A percentile compares a stretch with the other conserved stretches of the same genome.
These are phyloP conservation scores for Potorous gilbertii DNA, from an alignment of 2,797 vertebrate species.

Conservation along the genomic window DNA sequence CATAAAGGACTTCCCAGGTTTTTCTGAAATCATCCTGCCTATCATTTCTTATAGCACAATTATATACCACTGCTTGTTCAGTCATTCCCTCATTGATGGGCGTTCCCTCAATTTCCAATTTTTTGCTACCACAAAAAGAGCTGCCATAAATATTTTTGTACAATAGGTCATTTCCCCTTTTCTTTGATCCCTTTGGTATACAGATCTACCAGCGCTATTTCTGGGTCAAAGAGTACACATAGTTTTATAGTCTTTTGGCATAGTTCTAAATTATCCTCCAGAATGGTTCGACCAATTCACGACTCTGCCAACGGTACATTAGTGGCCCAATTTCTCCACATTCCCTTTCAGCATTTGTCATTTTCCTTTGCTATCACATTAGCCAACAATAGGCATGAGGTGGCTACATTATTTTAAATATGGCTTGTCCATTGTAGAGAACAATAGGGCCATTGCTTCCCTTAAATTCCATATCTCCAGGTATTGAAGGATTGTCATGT, in stretches of 20 bases:
- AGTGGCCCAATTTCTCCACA: neutral
- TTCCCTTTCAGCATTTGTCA: neutral
- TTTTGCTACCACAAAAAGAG: neutral
- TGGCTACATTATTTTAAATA: neutral
- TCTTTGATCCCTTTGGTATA: neutral
- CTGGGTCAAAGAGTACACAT: neutral
- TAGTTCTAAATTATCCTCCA: neutral
- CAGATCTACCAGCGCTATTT: neutral
- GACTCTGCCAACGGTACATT: neutral
- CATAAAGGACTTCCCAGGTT: neutral
- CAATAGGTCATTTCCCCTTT: neutral
- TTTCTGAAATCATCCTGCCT: neutral
- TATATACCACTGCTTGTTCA: neutral
- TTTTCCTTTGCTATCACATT: neutral
- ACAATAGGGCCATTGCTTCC: neutral
- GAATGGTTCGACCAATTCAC: neutral
- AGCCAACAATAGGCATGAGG: neutral
- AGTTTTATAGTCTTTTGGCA: neutral
- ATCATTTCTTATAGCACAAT: neutral
- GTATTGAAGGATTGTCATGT: neutral
- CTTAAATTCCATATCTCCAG: neutral
- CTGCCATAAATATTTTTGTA: neutral
- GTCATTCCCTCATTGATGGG: neutral
- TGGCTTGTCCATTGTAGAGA: neutral
- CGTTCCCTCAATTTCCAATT: neutral